Percentiles rank a stretch among this genome's conserved stretches.
Conservation (phyloP, 2,888 invertebrate genomes). For the Crematogaster levior region DNA sequence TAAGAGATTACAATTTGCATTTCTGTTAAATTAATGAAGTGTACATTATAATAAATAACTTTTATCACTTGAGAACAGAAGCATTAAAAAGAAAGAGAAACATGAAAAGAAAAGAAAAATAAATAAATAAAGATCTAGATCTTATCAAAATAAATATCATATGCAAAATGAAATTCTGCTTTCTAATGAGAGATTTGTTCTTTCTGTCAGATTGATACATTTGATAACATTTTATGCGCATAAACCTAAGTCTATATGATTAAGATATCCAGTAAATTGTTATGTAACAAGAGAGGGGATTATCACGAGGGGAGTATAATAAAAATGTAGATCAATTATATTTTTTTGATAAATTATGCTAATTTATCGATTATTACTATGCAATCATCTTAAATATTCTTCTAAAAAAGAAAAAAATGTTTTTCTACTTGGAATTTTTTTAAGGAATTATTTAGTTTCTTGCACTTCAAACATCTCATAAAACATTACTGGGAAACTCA, state of each 20-base stretch:
- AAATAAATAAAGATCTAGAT: too few species aligned
- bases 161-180: background rate
- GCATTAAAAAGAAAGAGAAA: background rate
- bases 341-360: too few species aligned
- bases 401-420: background rate
- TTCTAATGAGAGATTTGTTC: background rate
- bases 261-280: background rate
- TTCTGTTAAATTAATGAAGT: background rate
- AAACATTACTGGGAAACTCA: background rate
- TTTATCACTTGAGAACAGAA: background rate
- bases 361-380: background rate
- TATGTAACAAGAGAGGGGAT: background rate
- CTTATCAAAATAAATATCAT: background rate
- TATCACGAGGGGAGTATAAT: background rate
- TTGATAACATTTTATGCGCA: background rate
- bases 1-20: background rate
- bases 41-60: background rate
- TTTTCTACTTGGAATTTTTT: background rate
- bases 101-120: background rate
- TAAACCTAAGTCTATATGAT: background rate
- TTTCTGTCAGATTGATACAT: background rate
- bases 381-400: background rate
- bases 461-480: background rate
- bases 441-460: background rate
- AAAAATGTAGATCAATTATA: background rate